These are phyloP conservation scores for Agonopterix heracliana DNA, from an alignment of 2,888 invertebrate species.

Conservation along the genomic window DNA sequence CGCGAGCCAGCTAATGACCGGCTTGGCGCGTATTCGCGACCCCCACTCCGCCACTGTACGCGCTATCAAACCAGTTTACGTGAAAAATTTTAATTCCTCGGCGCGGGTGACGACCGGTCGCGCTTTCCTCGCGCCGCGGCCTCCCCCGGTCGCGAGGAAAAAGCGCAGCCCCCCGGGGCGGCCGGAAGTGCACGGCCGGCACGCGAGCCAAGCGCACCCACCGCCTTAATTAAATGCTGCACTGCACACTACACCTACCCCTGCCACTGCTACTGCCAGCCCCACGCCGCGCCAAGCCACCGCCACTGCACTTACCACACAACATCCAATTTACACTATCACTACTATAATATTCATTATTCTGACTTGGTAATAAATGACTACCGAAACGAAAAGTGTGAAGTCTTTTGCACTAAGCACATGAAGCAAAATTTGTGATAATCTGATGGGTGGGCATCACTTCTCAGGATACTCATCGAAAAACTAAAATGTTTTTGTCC, in stretches of 20 bases:
- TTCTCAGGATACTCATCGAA: no score
- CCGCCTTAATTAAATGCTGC: conserved; percentile 71
- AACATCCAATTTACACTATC: conserved; percentile 22
- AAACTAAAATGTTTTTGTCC: no score
- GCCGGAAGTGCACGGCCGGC: conserved; percentile 70
- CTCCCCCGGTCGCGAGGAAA: conserved; percentile 55
- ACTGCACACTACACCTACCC: conserved; percentile 46
- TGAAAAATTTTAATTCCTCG: conserved; percentile 71
- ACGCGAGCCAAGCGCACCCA: conserved; percentile 70
- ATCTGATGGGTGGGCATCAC: no score
- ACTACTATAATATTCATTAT: conserved; percentile 19
- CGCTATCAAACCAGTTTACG: conserved; percentile 75
- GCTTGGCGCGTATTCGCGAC: conserved; percentile 68
- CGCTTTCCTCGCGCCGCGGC: conserved; percentile 58
- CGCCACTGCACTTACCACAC: background rate
- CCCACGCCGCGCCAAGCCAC: background rate
- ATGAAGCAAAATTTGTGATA: no score
- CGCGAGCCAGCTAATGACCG: conserved; percentile 69
- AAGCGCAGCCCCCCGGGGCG: conserved; percentile 63
- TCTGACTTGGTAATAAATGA: no score
- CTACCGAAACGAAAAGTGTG: no score
- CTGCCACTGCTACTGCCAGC: conserved; percentile 21
- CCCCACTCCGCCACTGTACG: conserved; percentile 66
- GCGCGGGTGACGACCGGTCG: conserved; percentile 69
- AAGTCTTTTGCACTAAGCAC: no score